Conservation (phyloP, 2,797 vertebrate genomes). For the Pseudocheirus occidentalis region DNA sequence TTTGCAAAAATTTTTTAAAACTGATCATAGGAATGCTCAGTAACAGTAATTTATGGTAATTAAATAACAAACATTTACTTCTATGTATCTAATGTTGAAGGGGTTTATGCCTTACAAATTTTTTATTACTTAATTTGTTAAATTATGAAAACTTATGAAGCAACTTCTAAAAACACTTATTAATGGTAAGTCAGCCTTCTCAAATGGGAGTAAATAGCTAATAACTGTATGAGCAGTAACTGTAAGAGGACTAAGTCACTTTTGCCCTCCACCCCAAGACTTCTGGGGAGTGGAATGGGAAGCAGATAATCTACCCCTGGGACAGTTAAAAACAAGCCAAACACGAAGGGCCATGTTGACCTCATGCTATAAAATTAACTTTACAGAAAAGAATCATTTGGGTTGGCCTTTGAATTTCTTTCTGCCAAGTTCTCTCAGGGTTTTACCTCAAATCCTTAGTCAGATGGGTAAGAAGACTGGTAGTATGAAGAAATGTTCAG, state of each 20-base stretch:
- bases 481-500: slow-evolving; percentile 34
- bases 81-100: slow-evolving; percentile 58
- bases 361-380: slow-evolving; percentile 59
- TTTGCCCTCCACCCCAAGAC: slow-evolving; percentile 6
- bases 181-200: slow-evolving; percentile 58
- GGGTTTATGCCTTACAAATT: slow-evolving; percentile 65
- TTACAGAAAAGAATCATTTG: slow-evolving; percentile 49
- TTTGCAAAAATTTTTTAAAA: slow-evolving; percentile 41
- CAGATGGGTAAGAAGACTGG: neutral
- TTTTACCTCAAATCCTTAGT: slow-evolving; percentile 57
- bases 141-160: slow-evolving; percentile 76
- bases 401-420: slow-evolving; percentile 51
- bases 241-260: slow-evolving; percentile 42
- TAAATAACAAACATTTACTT: slow-evolving; percentile 73
- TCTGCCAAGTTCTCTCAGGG: slow-evolving; percentile 17
- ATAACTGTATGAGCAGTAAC: slow-evolving; percentile 35
- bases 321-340: slow-evolving; percentile 25
- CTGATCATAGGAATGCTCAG: slow-evolving; percentile 69
- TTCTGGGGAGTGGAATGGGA: neutral
- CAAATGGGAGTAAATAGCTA: slow-evolving; percentile 62
- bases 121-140: slow-evolving; percentile 71
- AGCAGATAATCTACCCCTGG: neutral
- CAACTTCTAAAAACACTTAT: slow-evolving; percentile 68
- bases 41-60: slow-evolving; percentile 68
- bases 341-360: neutral